Base-by-base conservation (phyloP, 2,888 invertebrate species). In the Prenolepis imparis region DNA sequence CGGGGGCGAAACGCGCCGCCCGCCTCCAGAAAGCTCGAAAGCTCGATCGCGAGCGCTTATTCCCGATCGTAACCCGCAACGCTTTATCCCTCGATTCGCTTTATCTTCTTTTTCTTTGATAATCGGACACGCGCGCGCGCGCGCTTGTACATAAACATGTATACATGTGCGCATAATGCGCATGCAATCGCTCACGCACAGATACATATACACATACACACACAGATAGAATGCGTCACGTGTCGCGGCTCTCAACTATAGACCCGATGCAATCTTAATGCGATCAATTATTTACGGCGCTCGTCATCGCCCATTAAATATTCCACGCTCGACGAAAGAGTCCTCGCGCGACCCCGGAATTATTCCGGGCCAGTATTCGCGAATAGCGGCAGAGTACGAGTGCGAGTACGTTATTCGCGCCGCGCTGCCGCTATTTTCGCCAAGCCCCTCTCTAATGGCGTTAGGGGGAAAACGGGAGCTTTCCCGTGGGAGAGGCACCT, bases 11-110 rank as follows among this genome's bases (percentile, higher is more conserved):
- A 83, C 88, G 88, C 78, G 70, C 87, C 88, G 87, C 28, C 28
- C 85, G 87, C 85, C 74, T 75, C 87, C 83, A 87, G 89, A 89
- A 90, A 91, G 90, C 89, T 91, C 87, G 89, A 87, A 90, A 90
- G 88, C 90, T 82, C 89, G 88, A 87, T 88, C 87, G 78, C 86
- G 28, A 84, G 86, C 88, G 81, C 88, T 88, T 88, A 88, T 89
- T 87, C 84, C 83, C 88, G 88, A 89, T 89, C 89, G 87, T 75
- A 74, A 82, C 41, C 41, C 52, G 74, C 59, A 36, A 70, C 63
- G 68, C 78, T 67, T 78, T 68, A 78, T 68, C 32, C 68, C 59
- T 36, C 68, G 66, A 66, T 59, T 67, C 67, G 32, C 59, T 59
- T 78, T 68, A 78, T 78, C 78, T 68, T 57, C 59, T 78, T 66